Evolutionary conservation across 1,140 invertebrate genomes (phyloP).

Genomic region (Ooceraea biroi): DNA sequence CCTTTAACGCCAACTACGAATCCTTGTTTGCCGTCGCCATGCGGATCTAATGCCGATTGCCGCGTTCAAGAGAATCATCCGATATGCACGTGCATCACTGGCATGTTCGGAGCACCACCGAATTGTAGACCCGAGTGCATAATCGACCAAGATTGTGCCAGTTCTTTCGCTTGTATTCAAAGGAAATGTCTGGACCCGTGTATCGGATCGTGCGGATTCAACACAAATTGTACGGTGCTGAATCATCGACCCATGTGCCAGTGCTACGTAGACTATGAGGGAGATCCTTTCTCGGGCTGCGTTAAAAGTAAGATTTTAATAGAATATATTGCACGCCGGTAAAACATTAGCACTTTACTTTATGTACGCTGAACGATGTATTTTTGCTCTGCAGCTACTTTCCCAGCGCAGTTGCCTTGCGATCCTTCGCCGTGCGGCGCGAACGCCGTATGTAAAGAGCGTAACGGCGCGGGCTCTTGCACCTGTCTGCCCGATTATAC

Average conservation of each 20-base stretch:
- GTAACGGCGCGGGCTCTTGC: constrained; percentile 92
- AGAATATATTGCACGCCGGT: background rate
- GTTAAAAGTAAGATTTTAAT: constrained; percentile 87
- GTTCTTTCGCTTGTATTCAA: constrained; percentile 91
- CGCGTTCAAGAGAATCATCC: constrained; percentile 89
- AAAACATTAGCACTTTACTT: background rate
- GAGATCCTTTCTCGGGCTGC: constrained; percentile 94
- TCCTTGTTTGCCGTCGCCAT: constrained; percentile 93
- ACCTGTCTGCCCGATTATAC: constrained; percentile 92
- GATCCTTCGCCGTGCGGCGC: constrained; percentile 94
- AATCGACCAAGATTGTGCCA: constrained; percentile 93
- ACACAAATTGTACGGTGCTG: constrained; percentile 92
- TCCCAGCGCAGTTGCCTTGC: constrained; percentile 88
- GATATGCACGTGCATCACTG: constrained; percentile 91
- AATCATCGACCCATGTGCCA: constrained; percentile 93
- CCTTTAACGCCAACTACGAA: constrained; percentile 83
- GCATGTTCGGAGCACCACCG: constrained; percentile 94
- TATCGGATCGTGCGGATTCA: constrained; percentile 93
- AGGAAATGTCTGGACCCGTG: constrained; percentile 93
- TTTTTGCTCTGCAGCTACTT: constrained; percentile 22
- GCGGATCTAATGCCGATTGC: constrained; percentile 93
- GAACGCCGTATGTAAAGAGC: constrained; percentile 93
- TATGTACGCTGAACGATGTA: background rate
- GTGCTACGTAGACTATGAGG: constrained; percentile 91
- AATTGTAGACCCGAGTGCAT: constrained; percentile 92